These are phyloP conservation scores for Cydia pomonella DNA, from an alignment of 1,140 invertebrate genomes.

Conservation along the genomic window DNA sequence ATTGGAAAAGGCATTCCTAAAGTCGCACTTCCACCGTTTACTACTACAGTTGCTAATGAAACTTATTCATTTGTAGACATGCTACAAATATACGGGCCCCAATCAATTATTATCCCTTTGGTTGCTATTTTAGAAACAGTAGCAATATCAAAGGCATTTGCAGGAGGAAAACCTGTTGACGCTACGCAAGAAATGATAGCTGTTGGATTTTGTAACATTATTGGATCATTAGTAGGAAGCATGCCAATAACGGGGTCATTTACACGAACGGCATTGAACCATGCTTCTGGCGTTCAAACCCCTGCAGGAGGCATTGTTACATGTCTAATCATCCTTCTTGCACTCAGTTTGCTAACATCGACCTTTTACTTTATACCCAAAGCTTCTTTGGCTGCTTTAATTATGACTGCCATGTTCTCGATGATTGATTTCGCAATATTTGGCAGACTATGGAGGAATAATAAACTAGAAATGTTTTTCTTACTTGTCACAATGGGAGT, in stretches of 20 bases:
- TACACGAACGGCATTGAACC: slow-evolving; percentile 94
- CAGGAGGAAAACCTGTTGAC: slow-evolving; percentile 81
- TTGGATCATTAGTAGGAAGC: slow-evolving; percentile 92
- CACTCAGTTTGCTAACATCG: slow-evolving; percentile 65
- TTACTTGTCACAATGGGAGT: slow-evolving; percentile 53
- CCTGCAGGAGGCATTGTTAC: slow-evolving; percentile 89
- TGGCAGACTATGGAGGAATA: slow-evolving; percentile 56
- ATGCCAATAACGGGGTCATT: slow-evolving; percentile 95
- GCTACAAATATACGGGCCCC: slow-evolving; percentile 82
- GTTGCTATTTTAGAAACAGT: slow-evolving; percentile 90
- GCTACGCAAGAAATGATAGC: slow-evolving; percentile 93
- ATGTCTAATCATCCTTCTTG: slow-evolving; percentile 60
- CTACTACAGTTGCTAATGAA: slow-evolving; percentile 77
- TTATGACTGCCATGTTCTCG: slow-evolving; percentile 70
- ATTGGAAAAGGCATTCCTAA: slow-evolving; percentile 84
- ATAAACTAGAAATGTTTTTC: slow-evolving; percentile 60
- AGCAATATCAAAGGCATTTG: slow-evolving; percentile 92
- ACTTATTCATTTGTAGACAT: slow-evolving; percentile 83
- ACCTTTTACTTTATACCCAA: slow-evolving; percentile 74
- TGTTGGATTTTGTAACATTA: slow-evolving; percentile 89
- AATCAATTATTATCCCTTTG: slow-evolving; percentile 86
- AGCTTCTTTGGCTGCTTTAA: slow-evolving; percentile 69
- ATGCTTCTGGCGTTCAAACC: slow-evolving; percentile 94
- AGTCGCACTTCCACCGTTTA: slow-evolving; percentile 84
- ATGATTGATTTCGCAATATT: slow-evolving; percentile 67